These are phyloP conservation scores for Urocyon cinereoargenteus DNA, from an alignment of 2,797 vertebrate species.

Conservation along the genomic window DNA sequence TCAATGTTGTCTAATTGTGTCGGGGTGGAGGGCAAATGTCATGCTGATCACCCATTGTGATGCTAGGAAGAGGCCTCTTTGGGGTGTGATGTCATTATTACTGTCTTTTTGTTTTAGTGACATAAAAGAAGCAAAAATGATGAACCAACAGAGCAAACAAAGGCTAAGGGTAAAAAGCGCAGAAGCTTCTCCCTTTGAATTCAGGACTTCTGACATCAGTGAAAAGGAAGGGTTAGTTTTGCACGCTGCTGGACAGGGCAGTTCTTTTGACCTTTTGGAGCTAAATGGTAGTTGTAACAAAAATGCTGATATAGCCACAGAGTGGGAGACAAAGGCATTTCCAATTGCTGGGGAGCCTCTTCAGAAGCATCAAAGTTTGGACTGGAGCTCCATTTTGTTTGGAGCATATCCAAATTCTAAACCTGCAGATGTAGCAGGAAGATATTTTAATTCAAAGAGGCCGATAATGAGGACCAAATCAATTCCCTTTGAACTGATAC, in stretches of 20 bases:
- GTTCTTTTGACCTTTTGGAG: conserved; percentile 81
- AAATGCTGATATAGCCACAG: not conserved
- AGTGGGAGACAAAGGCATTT: not conserved
- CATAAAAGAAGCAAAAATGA: conserved; percentile 54
- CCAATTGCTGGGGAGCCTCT: conserved; percentile 55
- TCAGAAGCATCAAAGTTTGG: conserved; percentile 85
- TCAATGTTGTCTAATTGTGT: not conserved
- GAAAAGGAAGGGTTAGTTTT: not conserved
- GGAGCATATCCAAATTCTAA: conserved; percentile 45
- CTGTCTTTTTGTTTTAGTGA: conserved; percentile 79
- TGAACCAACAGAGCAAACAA: not conserved
- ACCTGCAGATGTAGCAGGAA: not conserved
- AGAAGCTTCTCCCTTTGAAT: not conserved
- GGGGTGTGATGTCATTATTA: not conserved
- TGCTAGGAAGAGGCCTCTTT: not conserved
- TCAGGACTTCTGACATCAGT: not conserved
- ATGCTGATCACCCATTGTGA: not conserved
- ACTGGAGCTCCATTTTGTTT: conserved; percentile 68
- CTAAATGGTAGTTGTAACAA: conserved; percentile 68
- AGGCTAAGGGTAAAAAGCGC: not conserved
- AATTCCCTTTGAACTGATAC: conserved; percentile 81
- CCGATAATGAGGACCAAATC: conserved; percentile 84
- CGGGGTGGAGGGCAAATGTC: not conserved
- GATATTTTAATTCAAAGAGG: conserved; percentile 46
- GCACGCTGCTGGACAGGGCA: conserved; percentile 74